A percentile compares a stretch with the other conserved stretches of the same genome.
These are phyloP conservation scores for Lampris incognitus DNA, from an alignment of 2,113 vertebrate genomes.

Conservation along the genomic window DNA sequence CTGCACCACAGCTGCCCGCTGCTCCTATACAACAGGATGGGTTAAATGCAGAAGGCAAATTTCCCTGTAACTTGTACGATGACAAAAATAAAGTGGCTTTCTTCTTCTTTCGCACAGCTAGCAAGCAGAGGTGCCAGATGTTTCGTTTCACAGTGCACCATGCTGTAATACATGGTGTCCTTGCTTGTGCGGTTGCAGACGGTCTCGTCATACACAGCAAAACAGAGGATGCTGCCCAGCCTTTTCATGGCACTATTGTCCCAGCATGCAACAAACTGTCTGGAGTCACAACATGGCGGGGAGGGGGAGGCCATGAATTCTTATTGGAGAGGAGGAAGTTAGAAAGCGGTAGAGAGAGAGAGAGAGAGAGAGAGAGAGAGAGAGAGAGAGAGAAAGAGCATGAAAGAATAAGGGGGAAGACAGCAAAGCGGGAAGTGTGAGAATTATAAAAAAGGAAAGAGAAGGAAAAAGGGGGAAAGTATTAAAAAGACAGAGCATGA, in stretches of 20 bases:
- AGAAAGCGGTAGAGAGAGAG: background rate
- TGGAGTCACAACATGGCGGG: slow-evolving; percentile 17
- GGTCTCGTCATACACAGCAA: slow-evolving; percentile 6
- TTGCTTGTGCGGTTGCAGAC: slow-evolving; percentile 9
- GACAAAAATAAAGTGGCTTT: too few species aligned
- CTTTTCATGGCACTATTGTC: slow-evolving; percentile 3
- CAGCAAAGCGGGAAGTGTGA: too few species aligned
- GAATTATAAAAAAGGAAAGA: background rate
- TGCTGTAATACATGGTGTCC: slow-evolving; percentile 26
- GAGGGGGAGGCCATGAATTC: slow-evolving; percentile 2
- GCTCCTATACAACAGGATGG: too few species aligned
- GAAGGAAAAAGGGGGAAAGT: background rate
- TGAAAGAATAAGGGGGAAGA: background rate
- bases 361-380: background rate
- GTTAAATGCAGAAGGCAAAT: too few species aligned
- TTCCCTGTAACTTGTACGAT: too few species aligned
- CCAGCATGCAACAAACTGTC: slow-evolving; percentile 25
- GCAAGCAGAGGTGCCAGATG: background rate
- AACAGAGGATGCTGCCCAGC: slow-evolving; percentile 5
- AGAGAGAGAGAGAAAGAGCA: background rate
- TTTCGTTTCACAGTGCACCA: background rate
- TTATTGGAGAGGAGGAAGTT: background rate
- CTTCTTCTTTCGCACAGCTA: background rate
- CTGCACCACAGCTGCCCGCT: too few species aligned
- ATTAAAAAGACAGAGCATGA: background rate